phyloP scores from a whole-genome alignment of 2,113 vertebrate genomes.

The Myotis davidii region DNA sequence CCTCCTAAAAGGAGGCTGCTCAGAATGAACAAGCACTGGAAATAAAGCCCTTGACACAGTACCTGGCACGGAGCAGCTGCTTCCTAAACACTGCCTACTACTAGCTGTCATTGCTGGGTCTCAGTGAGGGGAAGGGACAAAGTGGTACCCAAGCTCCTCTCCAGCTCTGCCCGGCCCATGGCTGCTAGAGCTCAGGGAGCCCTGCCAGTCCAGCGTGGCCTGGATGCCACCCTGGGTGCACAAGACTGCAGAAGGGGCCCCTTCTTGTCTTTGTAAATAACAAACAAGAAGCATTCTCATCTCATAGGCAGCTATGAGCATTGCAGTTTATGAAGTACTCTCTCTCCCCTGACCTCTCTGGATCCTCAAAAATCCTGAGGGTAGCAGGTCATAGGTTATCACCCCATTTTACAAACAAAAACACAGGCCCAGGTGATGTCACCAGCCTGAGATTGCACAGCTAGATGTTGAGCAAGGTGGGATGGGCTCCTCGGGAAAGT shows the following conservation, averaged over 20 bases:
- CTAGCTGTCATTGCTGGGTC: background rate
- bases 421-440: background rate
- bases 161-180: background rate
- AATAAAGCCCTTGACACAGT: background rate
- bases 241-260: background rate
- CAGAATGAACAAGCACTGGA: background rate
- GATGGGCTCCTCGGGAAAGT: slow-evolving; percentile 35
- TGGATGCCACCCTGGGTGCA: background rate
- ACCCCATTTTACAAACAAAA: background rate
- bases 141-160: background rate
- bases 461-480: background rate
- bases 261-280: background rate
- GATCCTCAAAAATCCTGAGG: background rate
- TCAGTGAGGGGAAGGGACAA: background rate
- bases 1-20: background rate
- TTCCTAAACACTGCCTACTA: background rate
- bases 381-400: background rate
- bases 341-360: background rate
- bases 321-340: background rate
- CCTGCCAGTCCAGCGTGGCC: background rate
- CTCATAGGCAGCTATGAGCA: background rate
- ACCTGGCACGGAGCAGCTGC: background rate
- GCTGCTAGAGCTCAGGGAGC: background rate
- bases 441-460: background rate
- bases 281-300: background rate